These are phyloP conservation scores for Oceanites oceanicus DNA, from an alignment of 2,113 vertebrate genomes.

Conservation along the genomic window DNA sequence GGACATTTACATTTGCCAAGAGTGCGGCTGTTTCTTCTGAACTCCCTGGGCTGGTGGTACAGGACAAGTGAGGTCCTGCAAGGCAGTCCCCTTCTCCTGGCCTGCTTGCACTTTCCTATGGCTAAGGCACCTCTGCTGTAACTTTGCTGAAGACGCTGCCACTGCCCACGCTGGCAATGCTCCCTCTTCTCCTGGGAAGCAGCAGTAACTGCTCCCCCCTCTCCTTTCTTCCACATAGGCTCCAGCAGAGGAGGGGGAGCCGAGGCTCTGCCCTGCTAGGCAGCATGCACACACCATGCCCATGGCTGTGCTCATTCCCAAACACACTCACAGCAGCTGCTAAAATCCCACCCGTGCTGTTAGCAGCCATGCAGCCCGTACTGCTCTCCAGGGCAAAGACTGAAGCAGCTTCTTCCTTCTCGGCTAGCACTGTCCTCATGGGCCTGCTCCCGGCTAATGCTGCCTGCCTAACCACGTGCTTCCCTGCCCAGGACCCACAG, in stretches of 20 bases:
- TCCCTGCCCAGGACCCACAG: neutral
- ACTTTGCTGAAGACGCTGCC: neutral
- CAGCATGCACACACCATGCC: neutral
- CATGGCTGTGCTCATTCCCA: neutral
- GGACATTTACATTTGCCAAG: neutral
- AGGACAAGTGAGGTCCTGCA: neutral
- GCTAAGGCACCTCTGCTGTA: neutral
- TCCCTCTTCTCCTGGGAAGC: neutral
- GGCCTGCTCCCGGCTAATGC: fast-evolving
- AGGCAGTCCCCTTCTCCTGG: neutral
- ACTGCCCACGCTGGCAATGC: neutral
- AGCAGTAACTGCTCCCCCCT: neutral
- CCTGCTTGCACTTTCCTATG: neutral
- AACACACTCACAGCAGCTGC: neutral
- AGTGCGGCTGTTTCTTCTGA: neutral
- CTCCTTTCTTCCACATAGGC: neutral
- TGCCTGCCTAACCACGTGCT: neutral
- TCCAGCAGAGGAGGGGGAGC: neutral
- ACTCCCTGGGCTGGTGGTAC: neutral
- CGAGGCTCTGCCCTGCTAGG: neutral
- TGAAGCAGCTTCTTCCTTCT: neutral
- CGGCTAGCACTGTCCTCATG: fast-evolving
- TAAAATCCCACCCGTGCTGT: neutral
- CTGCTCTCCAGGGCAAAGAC: neutral
- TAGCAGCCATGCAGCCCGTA: fast-evolving